Evolutionary conservation across 2,888 invertebrate species (phyloP).

Genomic region (Lithophane socia): DNA sequence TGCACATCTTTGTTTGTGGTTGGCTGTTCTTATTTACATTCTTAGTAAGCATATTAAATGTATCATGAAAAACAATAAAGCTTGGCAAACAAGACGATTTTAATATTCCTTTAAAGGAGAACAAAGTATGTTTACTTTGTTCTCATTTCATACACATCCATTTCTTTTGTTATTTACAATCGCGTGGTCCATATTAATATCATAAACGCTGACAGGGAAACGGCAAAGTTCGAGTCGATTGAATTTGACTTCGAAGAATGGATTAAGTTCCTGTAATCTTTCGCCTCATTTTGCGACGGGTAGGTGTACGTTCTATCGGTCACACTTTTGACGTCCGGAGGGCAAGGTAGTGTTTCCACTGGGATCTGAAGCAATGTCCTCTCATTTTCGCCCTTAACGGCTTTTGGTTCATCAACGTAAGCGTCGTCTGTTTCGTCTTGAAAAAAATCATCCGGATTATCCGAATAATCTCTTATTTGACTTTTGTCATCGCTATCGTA

Average conservation of each 20-base stretch:
- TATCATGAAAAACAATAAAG: slow-evolving; percentile 60
- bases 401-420: slow-evolving; percentile 84
- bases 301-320: slow-evolving; percentile 90
- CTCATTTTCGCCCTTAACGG: slow-evolving; percentile 83
- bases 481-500: slow-evolving; percentile 81
- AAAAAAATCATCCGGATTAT: slow-evolving; percentile 81
- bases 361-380: slow-evolving; percentile 89
- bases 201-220: slow-evolving; percentile 70
- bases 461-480: slow-evolving; percentile 82
- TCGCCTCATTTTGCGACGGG: slow-evolving; percentile 90
- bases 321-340: slow-evolving; percentile 91
- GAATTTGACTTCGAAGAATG: slow-evolving; percentile 74
- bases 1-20: slow-evolving; percentile 31
- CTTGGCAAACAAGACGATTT: slow-evolving; percentile 62
- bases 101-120: slow-evolving; percentile 64
- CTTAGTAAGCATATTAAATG: slow-evolving; percentile 49
- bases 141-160: slow-evolving; percentile 3
- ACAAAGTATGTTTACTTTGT: slow-evolving; percentile 38
- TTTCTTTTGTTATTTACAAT: slow-evolving; percentile 66
- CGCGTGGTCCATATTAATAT: slow-evolving; percentile 71
- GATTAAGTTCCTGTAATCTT: slow-evolving; percentile 88
- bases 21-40: slow-evolving; percentile 65
- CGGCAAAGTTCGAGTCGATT: slow-evolving; percentile 63
- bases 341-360: slow-evolving; percentile 90
- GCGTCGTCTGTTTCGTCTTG: slow-evolving; percentile 84